Percentiles rank a stretch among this genome's conserved stretches.
Conservation (phyloP, 2,888 invertebrate genomes). For the Drosophila sordidula region DNA sequence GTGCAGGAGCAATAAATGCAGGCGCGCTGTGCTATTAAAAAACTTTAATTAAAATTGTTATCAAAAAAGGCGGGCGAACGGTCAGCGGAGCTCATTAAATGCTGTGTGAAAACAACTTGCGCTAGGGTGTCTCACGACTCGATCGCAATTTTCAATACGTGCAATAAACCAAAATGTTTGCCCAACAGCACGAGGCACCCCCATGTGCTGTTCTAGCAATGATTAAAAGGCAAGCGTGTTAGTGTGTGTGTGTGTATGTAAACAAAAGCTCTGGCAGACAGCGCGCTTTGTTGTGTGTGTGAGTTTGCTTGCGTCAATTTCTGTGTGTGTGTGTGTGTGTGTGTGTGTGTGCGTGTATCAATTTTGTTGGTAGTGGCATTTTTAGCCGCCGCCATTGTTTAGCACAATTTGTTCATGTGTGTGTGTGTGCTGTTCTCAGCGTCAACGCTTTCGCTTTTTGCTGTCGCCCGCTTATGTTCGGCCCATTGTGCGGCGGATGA, state of each 20-base stretch:
- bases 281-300: slow-evolving; percentile 47
- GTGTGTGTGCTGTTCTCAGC: slow-evolving; percentile 33
- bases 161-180: slow-evolving; percentile 13
- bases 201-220: slow-evolving; percentile 18
- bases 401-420: slow-evolving; percentile 41
- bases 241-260: slow-evolving; percentile 5
- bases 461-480: slow-evolving; percentile 40
- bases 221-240: slow-evolving; percentile 30
- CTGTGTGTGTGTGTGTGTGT: slow-evolving; percentile 5
- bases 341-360: slow-evolving; percentile 56
- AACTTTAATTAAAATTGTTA: slow-evolving; percentile 65
- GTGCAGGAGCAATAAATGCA: slow-evolving; percentile 39
- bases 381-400: slow-evolving; percentile 58
- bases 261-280: slow-evolving; percentile 49
- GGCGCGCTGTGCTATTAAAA: slow-evolving; percentile 45
- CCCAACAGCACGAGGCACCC: slow-evolving; percentile 42
- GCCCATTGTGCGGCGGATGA: slow-evolving; percentile 55
- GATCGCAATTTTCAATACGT: slow-evolving; percentile 6
- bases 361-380: slow-evolving; percentile 60
- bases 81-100: slow-evolving; percentile 41
- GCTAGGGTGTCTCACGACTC: slow-evolving; percentile 34
- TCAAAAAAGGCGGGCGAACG: slow-evolving; percentile 21
- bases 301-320: slow-evolving; percentile 48
- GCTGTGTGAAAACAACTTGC: slow-evolving; percentile 13
- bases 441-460: slow-evolving; percentile 69